A percentile compares a stretch with the other conserved stretches of the same genome.
Evolutionary conservation across 2,797 vertebrate genomes (phyloP).

Genomic region (Rhabdophis nuchalis): DNA sequence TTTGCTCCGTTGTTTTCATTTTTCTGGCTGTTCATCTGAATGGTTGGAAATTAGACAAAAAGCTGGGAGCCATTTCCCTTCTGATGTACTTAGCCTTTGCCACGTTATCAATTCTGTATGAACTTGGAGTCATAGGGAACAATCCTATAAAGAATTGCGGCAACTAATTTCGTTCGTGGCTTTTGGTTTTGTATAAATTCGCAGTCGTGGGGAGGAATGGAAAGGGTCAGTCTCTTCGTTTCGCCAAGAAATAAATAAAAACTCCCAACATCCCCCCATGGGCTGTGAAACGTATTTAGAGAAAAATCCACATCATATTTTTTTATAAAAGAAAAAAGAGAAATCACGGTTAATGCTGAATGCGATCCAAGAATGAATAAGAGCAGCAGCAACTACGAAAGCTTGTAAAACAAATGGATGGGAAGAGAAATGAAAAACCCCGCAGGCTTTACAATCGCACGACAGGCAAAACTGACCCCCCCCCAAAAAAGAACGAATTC

Average conservation of each 20-base stretch:
- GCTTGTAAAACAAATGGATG: slow-evolving; percentile 60
- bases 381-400: slow-evolving; percentile 56
- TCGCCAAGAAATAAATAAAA: slow-evolving; percentile 69
- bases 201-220: slow-evolving; percentile 2
- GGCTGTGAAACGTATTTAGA: slow-evolving; percentile 70
- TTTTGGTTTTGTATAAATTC: not conserved
- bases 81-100: slow-evolving; percentile 85
- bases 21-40: slow-evolving; percentile 86
- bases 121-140: slow-evolving; percentile 92
- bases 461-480: slow-evolving; percentile 55
- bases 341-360: slow-evolving; percentile 59
- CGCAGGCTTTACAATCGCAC: slow-evolving; percentile 62
- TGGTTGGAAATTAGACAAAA: slow-evolving; percentile 92
- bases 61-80: slow-evolving; percentile 82
- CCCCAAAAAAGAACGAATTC: slow-evolving; percentile 63
- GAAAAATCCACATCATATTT: slow-evolving; percentile 52
- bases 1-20: slow-evolving; percentile 87
- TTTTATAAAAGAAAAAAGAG: slow-evolving; percentile 54
- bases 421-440: slow-evolving; percentile 39
- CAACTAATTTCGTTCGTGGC: slow-evolving; percentile 67
- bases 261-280: slow-evolving; percentile 51
- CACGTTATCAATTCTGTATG: slow-evolving; percentile 86
- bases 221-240: slow-evolving; percentile 62
- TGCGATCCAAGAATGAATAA: slow-evolving; percentile 62
- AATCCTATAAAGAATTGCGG: slow-evolving; percentile 80